phyloP scores from a whole-genome alignment of 1,140 invertebrate genomes.

The Anoplolepis gracilipes region DNA sequence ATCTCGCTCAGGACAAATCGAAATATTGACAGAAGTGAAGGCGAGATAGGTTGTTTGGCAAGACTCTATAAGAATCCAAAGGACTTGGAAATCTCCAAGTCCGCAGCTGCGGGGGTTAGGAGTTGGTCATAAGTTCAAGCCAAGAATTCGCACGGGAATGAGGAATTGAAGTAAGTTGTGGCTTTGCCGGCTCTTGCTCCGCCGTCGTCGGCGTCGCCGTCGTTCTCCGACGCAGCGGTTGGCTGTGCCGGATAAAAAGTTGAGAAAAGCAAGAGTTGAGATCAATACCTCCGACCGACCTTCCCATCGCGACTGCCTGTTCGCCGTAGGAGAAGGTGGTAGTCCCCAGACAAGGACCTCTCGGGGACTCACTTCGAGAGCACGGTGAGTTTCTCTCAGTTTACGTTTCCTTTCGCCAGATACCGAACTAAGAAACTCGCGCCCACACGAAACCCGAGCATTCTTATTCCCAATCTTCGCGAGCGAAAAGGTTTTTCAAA shows the following conservation, averaged over 20 bases:
- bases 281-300: slow-evolving; percentile 79
- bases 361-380: slow-evolving; percentile 49
- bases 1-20: slow-evolving; percentile 30
- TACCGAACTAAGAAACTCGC: slow-evolving; percentile 62
- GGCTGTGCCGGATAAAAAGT: slow-evolving; percentile 80
- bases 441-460: slow-evolving; percentile 12
- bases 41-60: slow-evolving; percentile 55
- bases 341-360: slow-evolving; percentile 73
- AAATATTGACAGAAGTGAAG: slow-evolving; percentile 63
- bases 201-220: slow-evolving; percentile 64
- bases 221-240: slow-evolving; percentile 71
- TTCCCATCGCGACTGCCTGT: slow-evolving; percentile 71
- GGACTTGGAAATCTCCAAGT: slow-evolving; percentile 66
- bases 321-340: slow-evolving; percentile 71
- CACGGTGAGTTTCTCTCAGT: slow-evolving; percentile 48
- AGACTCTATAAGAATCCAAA: slow-evolving; percentile 74
- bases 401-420: slow-evolving; percentile 63
- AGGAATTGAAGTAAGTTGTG: slow-evolving; percentile 84
- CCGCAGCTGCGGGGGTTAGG: slow-evolving; percentile 45
- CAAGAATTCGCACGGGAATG: slow-evolving; percentile 84
- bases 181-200: slow-evolving; percentile 75
- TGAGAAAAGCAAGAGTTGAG: slow-evolving; percentile 82
- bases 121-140: slow-evolving; percentile 83
- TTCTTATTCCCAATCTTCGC: slow-evolving; percentile 65
- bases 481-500: slow-evolving; percentile 48